Conservation (phyloP, 2,113 vertebrate species). For the Saccopteryx leptura region DNA sequence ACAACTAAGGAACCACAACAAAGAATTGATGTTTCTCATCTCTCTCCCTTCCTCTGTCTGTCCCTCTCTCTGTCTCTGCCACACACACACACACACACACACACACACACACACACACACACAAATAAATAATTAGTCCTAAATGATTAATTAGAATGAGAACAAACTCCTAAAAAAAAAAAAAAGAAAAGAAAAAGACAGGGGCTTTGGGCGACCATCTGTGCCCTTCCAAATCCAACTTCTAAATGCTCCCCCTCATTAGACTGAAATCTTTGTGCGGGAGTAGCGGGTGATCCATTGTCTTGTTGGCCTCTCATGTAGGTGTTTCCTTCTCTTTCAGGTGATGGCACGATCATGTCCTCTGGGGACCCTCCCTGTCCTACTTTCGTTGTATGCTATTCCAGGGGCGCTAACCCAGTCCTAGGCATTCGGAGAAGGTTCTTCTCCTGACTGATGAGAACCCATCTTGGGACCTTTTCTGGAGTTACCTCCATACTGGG, state of each 20-base stretch:
- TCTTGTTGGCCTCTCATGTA: neutral
- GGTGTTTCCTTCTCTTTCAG: neutral
- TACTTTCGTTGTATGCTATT: neutral
- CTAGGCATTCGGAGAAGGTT: neutral
- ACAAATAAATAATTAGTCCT: too few species aligned
- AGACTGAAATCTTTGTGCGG: neutral
- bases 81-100: too few species aligned
- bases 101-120: too few species aligned
- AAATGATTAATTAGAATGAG: too few species aligned
- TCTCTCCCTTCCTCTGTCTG: too few species aligned
- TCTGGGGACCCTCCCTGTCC: neutral
- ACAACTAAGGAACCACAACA: too few species aligned
- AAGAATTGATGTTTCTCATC: too few species aligned
- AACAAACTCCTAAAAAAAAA: too few species aligned
- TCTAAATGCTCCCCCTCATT: neutral
- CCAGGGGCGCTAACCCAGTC: neutral
- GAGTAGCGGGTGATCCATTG: too few species aligned
- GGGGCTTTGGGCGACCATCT: too few species aligned
- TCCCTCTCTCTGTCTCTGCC: too few species aligned
- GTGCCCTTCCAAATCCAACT: neutral
- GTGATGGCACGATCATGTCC: neutral
- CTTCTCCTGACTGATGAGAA: neutral
- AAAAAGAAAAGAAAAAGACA: too few species aligned
- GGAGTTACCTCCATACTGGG: neutral
- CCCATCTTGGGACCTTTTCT: neutral